phyloP scores from a whole-genome alignment of 2,888 invertebrate genomes.

The Drosophila anomalata region DNA sequence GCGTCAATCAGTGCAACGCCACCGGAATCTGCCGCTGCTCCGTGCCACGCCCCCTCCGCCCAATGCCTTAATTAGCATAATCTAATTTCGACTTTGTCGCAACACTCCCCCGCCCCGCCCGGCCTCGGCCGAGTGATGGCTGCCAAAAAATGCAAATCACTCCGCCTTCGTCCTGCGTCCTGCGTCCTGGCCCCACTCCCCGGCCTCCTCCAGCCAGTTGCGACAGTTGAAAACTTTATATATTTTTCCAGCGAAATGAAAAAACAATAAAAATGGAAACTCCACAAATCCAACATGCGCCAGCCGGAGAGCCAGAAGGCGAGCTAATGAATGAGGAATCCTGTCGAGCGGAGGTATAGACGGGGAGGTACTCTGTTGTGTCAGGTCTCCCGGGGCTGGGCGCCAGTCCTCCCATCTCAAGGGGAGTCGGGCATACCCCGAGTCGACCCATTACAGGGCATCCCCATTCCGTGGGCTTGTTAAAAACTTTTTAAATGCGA shows the following conservation, averaged over 20 bases:
- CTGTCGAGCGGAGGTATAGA: neutral
- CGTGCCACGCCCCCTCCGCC: slow-evolving; percentile 2
- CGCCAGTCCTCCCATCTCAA: neutral
- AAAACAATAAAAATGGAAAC: slow-evolving; percentile 69
- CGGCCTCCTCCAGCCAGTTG: slow-evolving; percentile 28
- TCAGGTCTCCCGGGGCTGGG: too few species aligned
- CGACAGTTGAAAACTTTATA: slow-evolving; percentile 67
- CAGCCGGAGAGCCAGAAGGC: slow-evolving; percentile 28
- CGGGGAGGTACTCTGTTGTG: neutral
- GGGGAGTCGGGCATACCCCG: neutral
- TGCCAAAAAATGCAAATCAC: slow-evolving; percentile 46
- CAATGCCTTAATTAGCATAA: slow-evolving; percentile 80
- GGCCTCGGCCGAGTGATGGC: slow-evolving; percentile 22
- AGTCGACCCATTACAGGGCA: slow-evolving; percentile 3
- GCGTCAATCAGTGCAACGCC: slow-evolving; percentile 66
- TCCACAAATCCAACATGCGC: slow-evolving; percentile 29
- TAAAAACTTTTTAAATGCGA: slow-evolving; percentile 75
- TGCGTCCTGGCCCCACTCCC: slow-evolving; percentile 15
- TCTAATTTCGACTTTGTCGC: slow-evolving; percentile 78
- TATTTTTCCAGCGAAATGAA: slow-evolving; percentile 78
- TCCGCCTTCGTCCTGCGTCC: neutral
- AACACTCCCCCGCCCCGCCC: slow-evolving; percentile 24
- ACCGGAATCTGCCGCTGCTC: slow-evolving; percentile 16
- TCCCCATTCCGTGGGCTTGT: slow-evolving; percentile 44
- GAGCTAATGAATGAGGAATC: slow-evolving; percentile 26